Percentiles rank a stretch among this genome's conserved stretches.
Conservation (phyloP, 1,140 invertebrate species). For the Nasonia giraulti region DNA sequence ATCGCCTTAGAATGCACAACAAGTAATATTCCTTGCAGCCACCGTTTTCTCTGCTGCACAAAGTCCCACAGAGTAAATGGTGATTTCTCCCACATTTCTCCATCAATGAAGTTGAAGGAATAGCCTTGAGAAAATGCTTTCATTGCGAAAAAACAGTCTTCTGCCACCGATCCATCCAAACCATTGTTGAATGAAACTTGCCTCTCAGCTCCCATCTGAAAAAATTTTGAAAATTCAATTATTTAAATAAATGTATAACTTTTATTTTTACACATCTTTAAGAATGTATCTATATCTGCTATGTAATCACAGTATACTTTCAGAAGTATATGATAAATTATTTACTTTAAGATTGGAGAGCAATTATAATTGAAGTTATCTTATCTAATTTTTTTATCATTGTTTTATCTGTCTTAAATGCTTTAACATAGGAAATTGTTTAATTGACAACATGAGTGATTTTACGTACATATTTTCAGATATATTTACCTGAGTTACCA, state of each 20-base stretch:
- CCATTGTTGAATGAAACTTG: slow-evolving; percentile 97
- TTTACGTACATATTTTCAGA: neutral
- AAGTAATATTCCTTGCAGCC: slow-evolving; percentile 96
- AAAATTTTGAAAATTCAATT: slow-evolving; percentile 38
- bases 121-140: slow-evolving; percentile 90
- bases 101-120: slow-evolving; percentile 94
- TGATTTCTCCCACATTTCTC: slow-evolving; percentile 98
- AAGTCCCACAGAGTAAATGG: slow-evolving; percentile 97
- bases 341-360: too few species aligned
- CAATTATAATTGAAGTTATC: too few species aligned
- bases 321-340: too few species aligned
- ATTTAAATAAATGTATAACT: too few species aligned
- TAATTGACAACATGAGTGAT: neutral
- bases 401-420: neutral
- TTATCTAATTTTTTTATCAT: neutral
- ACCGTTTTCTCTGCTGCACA: slow-evolving; percentile 95
- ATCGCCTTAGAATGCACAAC: slow-evolving; percentile 94
- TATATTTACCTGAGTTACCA: slow-evolving; percentile 88
- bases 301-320: too few species aligned
- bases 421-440: neutral
- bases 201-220: slow-evolving; percentile 89
- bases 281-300: too few species aligned
- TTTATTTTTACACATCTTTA: too few species aligned
- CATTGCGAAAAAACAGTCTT: slow-evolving; percentile 98
- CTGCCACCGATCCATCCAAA: slow-evolving; percentile 95